phyloP scores from a whole-genome alignment of 2,797 vertebrate species.

The Notolepis coatsorum region DNA sequence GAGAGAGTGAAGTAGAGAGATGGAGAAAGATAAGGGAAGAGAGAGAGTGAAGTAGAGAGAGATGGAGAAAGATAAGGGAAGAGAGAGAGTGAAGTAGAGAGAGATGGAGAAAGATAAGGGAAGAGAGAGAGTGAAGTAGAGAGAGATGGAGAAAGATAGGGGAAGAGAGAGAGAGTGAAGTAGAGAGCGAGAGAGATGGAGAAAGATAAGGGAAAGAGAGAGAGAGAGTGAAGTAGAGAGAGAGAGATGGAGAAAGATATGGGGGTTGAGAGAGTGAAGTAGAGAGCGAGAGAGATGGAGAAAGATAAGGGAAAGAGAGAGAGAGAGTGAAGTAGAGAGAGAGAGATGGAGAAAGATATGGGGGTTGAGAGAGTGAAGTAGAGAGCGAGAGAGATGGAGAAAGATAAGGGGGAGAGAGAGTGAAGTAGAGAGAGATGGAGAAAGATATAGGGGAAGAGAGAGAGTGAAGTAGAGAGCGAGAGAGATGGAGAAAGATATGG shows the following conservation, averaged over 20 bases:
- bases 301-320: background rate
- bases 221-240: background rate
- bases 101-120: background rate
- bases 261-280: background rate
- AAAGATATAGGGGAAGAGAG: background rate
- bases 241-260: no score
- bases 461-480: background rate
- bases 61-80: no score
- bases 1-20: background rate
- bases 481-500: no score
- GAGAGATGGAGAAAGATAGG: background rate
- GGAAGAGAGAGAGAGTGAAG: background rate
- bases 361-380: background rate
- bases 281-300: background rate
- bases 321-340: background rate
- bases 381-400: no score
- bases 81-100: background rate
- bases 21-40: conserved; percentile 48
- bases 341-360: no score
- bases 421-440: background rate
- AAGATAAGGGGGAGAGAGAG: background rate
- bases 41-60: background rate
- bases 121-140: background rate
- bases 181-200: no score
- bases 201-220: background rate